Conservation (phyloP, 2,113 vertebrate genomes). For the Phoxinus phoxinus region DNA sequence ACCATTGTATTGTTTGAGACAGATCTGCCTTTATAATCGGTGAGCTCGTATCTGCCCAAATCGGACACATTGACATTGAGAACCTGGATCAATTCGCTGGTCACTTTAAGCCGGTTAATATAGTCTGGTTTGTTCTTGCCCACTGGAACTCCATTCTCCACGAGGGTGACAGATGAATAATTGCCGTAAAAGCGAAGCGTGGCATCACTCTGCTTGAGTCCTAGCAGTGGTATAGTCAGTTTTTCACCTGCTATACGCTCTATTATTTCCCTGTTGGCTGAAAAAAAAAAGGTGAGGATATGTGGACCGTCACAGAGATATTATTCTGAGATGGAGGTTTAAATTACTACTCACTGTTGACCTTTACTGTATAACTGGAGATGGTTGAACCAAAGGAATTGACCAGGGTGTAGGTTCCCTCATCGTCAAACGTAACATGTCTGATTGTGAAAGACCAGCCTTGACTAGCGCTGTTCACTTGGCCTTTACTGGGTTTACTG, state of each 20-base stretch:
- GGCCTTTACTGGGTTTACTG: neutral
- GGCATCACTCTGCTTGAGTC: slow-evolving; percentile 44
- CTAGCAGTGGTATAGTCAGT: slow-evolving; percentile 60
- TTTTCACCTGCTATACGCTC: slow-evolving; percentile 62
- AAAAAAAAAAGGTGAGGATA: neutral
- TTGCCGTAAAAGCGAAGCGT: slow-evolving; percentile 55
- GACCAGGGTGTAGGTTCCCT: slow-evolving; percentile 63
- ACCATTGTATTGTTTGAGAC: slow-evolving; percentile 64
- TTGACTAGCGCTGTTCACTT: slow-evolving; percentile 49
- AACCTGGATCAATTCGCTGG: slow-evolving; percentile 55
- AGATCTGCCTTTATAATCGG: slow-evolving; percentile 32
- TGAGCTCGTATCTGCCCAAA: slow-evolving; percentile 65
- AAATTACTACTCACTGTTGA: slow-evolving; percentile 63
- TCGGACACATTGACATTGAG: slow-evolving; percentile 61
- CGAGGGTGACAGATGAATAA: slow-evolving; percentile 59
- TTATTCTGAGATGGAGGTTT: neutral
- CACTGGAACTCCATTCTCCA: slow-evolving; percentile 54
- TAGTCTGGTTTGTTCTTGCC: slow-evolving; percentile 52
- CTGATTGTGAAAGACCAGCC: slow-evolving; percentile 55
- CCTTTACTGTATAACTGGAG: slow-evolving; percentile 58
- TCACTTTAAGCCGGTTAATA: slow-evolving; percentile 54
- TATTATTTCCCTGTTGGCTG: slow-evolving; percentile 52
- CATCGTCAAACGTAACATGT: slow-evolving; percentile 64
- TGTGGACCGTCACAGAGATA: neutral
- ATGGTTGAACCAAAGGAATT: slow-evolving; percentile 58